Conservation (phyloP, 2,113 vertebrate genomes). For the Varanus salvator region DNA sequence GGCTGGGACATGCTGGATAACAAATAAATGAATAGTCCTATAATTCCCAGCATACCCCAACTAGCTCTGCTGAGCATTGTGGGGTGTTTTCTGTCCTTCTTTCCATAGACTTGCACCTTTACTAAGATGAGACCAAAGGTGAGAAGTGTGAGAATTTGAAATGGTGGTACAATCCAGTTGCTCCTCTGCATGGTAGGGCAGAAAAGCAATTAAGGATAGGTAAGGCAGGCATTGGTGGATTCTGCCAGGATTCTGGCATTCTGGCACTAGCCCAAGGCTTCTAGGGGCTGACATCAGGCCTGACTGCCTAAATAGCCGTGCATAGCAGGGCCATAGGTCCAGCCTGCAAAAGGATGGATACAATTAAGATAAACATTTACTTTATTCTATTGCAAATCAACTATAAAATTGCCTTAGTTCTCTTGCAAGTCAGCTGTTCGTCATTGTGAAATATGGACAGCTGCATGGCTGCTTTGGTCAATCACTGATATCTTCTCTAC, state of each 20-base stretch:
- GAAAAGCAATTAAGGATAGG: neutral
- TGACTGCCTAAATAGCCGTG: neutral
- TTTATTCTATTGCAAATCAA: neutral
- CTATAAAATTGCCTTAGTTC: neutral
- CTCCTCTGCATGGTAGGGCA: neutral
- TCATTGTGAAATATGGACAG: neutral
- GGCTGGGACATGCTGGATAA: too few species aligned
- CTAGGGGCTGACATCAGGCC: neutral
- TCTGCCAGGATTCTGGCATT: neutral
- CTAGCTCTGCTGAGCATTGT: too few species aligned
- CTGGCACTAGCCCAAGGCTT: neutral
- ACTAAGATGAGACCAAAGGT: neutral
- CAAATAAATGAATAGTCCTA: too few species aligned
- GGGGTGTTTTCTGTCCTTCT: too few species aligned
- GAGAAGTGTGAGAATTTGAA: neutral
- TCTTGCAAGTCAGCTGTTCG: neutral
- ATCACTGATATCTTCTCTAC: neutral
- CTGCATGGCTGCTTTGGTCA: neutral
- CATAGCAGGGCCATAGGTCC: neutral
- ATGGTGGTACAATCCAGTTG: neutral
- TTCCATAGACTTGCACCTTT: too few species aligned
- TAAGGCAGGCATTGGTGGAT: too few species aligned
- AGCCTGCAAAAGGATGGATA: neutral
- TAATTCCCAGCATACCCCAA: too few species aligned
- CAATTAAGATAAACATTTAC: neutral